A percentile compares a stretch with the other conserved stretches of the same genome.
Conservation (phyloP, 2,888 invertebrate genomes). For the Heteropelma amictum region DNA sequence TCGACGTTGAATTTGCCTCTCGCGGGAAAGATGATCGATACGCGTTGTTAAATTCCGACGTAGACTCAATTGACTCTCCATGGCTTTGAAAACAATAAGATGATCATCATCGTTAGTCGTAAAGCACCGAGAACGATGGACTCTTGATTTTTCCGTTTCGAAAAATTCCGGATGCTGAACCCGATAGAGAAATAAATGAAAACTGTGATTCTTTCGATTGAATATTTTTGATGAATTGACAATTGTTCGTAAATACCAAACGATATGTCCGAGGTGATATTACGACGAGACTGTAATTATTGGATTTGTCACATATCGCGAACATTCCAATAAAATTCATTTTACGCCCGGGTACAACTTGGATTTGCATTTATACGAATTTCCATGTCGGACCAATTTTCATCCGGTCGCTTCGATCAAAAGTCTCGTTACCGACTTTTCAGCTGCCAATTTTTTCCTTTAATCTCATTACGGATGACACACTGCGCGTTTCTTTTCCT, state of each 20-base stretch:
- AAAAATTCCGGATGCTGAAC: neutral
- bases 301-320: constrained; percentile 55
- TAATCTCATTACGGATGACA: too few species aligned
- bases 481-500: too few species aligned
- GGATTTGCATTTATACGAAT: constrained; percentile 41
- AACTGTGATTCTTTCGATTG: constrained; percentile 25
- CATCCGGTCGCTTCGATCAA: neutral
- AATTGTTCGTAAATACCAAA: constrained; percentile 37
- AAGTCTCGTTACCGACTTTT: neutral
- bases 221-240: constrained; percentile 33
- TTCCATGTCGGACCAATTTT: constrained; percentile 6
- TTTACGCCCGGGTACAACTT: constrained; percentile 30
- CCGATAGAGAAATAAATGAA: neutral
- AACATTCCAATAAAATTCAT: constrained; percentile 49
- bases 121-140: too few species aligned
- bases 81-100: neutral
- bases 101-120: too few species aligned
- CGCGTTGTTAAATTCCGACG: neutral
- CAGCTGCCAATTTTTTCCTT: constrained; percentile 21
- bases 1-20: neutral
- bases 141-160: neutral
- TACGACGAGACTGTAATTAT: constrained; percentile 14
- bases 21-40: neutral
- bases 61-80: constrained; percentile 40
- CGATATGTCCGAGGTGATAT: constrained; percentile 24